These are phyloP conservation scores for Leiothrix lutea DNA, from an alignment of 2,113 vertebrate genomes.

Conservation along the genomic window DNA sequence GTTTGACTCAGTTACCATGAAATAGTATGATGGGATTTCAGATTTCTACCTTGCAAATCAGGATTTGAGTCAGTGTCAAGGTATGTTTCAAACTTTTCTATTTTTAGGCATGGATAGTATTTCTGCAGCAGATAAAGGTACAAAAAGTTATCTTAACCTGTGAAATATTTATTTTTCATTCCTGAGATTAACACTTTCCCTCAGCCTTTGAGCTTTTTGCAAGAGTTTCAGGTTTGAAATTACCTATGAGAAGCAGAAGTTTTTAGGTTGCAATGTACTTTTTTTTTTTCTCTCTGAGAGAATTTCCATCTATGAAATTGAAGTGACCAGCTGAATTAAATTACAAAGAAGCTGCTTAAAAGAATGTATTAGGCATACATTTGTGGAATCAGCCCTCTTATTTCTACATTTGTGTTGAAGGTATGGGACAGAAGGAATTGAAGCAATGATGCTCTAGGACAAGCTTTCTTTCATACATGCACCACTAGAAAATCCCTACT, in stretches of 20 bases:
- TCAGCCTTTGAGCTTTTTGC: not conserved
- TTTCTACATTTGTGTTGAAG: not conserved
- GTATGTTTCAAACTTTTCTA: not conserved
- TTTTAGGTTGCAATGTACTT: not conserved
- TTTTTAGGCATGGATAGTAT: not conserved
- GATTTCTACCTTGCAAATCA: not conserved
- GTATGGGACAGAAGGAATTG: not conserved
- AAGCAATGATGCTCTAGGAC: not conserved
- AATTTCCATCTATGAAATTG: not conserved
- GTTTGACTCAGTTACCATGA: not conserved
- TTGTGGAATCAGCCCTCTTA: not conserved
- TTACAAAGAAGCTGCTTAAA: not conserved
- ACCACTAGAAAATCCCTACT: not conserved
- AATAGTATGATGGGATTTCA: not conserved
- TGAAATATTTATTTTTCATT: not conserved
- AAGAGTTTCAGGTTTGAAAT: not conserved
- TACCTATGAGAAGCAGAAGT: not conserved
- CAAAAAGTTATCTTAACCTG: not conserved
- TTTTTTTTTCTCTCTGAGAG: not conserved
- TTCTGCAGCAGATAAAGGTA: not conserved
- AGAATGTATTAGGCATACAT: not conserved
- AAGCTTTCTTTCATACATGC: not conserved
- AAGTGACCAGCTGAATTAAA: not conserved
- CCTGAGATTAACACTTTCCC: not conserved
- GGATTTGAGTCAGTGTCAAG: not conserved